Percentiles rank a stretch among this genome's conserved stretches.
Evolutionary conservation across 2,797 vertebrate species (phyloP).

Genomic region (Delichon dasypus): DNA sequence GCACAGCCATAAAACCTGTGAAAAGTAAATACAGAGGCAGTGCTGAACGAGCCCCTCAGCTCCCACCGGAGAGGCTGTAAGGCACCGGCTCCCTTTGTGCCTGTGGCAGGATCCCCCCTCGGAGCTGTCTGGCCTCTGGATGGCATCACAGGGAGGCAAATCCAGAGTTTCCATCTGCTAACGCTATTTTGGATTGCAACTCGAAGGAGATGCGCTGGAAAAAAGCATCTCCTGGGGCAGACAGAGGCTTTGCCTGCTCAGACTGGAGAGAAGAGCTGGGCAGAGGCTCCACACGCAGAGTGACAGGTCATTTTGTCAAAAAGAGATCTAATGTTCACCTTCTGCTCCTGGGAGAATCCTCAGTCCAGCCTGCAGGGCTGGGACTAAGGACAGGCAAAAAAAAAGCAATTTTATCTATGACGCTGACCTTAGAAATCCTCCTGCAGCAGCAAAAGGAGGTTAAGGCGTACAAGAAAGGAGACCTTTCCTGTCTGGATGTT

Average conservation of each 20-base stretch:
- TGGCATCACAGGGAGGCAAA: not conserved
- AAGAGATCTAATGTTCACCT: not conserved
- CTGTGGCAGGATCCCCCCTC: not conserved
- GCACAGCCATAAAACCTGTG: not conserved
- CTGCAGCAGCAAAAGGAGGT: not conserved
- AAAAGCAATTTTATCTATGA: not conserved
- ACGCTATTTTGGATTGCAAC: not conserved
- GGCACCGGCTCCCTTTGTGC: not conserved
- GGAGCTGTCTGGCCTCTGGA: not conserved
- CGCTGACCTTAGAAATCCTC: not conserved
- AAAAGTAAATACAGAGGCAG: not conserved
- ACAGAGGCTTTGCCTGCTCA: not conserved
- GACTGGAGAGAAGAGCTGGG: not conserved
- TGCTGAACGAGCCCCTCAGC: not conserved
- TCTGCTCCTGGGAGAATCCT: not conserved
- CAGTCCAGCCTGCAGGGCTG: not conserved
- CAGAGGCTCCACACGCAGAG: not conserved
- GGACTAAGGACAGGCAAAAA: not conserved
- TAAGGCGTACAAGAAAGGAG: not conserved
- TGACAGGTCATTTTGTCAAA: not conserved
- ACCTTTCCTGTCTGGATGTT: not conserved
- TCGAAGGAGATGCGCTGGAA: not conserved
- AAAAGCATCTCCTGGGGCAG: not conserved
- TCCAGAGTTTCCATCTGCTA: not conserved
- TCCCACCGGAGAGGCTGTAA: rapidly evolving